These are phyloP conservation scores for Euzetes globulus DNA, from an alignment of 2,888 invertebrate genomes.

Conservation along the genomic window DNA sequence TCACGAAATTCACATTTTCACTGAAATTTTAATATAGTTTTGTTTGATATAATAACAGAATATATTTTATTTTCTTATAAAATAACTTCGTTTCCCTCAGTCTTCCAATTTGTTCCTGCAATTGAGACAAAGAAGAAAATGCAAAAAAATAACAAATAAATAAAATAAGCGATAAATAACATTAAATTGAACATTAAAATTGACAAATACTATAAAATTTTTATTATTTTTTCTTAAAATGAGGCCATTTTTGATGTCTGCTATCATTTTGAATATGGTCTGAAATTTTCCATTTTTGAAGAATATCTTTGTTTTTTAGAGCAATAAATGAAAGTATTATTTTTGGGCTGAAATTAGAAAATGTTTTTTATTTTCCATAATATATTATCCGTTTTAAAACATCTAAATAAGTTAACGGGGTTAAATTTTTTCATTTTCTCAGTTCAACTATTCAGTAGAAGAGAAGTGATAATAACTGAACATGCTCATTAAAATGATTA, in stretches of 20 bases:
- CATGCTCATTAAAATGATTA: too few species aligned
- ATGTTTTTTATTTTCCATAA: too few species aligned
- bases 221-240: neutral
- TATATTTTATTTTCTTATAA: neutral
- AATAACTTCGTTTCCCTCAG: neutral
- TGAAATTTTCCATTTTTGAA: too few species aligned
- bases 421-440: too few species aligned
- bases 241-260: neutral
- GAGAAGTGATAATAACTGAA: too few species aligned
- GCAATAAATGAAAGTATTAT: too few species aligned
- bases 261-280: neutral
- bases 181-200: conserved; percentile 17
- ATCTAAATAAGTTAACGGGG: too few species aligned
- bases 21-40: neutral
- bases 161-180: conserved; percentile 20
- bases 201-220: conserved; percentile 13
- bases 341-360: too few species aligned
- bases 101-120: neutral
- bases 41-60: neutral
- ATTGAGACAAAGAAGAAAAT: neutral
- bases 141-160: conserved; percentile 10
- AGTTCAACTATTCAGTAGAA: too few species aligned
- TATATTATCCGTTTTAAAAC: too few species aligned
- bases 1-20: neutral
- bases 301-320: too few species aligned